These are phyloP conservation scores for Podiceps cristatus DNA, from an alignment of 2,113 vertebrate species.

Conservation along the genomic window DNA sequence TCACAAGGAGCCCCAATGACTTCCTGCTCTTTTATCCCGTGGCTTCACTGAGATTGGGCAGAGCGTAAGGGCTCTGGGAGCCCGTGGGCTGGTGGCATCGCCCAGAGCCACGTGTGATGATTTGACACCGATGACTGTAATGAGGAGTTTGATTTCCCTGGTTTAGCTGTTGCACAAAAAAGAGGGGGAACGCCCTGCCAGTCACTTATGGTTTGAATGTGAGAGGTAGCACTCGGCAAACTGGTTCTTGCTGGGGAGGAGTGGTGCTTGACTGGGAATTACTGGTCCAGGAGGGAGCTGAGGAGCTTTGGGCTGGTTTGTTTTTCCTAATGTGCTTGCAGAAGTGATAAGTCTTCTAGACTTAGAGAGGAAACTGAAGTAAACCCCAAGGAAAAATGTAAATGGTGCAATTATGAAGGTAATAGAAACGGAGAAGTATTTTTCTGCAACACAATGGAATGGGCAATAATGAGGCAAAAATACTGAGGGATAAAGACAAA, in stretches of 20 bases:
- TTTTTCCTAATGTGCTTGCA: background rate
- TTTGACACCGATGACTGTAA: background rate
- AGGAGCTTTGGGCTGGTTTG: background rate
- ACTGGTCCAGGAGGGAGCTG: background rate
- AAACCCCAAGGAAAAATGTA: background rate
- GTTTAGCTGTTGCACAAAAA: background rate
- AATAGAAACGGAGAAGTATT: background rate
- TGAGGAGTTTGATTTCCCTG: background rate
- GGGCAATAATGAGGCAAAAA: conserved; percentile 16
- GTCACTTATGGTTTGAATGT: background rate
- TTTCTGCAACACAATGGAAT: background rate
- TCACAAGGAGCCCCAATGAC: background rate
- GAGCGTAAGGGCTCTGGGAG: accelerated
- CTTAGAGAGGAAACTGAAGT: background rate
- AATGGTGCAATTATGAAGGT: background rate
- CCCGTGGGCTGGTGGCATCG: accelerated
- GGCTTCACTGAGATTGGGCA: background rate
- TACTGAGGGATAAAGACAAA: conserved; percentile 40
- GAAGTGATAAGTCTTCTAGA: background rate
- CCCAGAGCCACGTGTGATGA: background rate
- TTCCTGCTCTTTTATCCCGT: background rate
- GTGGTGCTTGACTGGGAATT: background rate
- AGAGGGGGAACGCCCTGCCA: background rate
- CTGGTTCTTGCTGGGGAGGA: background rate
- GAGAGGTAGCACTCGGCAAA: background rate